phyloP scores from a whole-genome alignment of 2,113 vertebrate species.

The Micronycteris hirsuta region DNA sequence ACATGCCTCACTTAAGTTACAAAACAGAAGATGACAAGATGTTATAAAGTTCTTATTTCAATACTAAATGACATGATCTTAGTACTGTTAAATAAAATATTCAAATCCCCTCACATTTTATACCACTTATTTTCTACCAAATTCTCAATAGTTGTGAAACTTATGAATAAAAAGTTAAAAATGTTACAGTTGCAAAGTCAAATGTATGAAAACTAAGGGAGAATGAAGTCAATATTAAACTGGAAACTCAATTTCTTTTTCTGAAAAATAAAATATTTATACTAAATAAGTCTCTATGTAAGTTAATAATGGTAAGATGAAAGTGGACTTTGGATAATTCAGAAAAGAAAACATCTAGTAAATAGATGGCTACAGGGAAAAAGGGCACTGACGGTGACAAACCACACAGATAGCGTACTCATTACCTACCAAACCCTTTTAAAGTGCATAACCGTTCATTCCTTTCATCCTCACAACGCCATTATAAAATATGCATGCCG shows the following conservation, averaged over 20 bases:
- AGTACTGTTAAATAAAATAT: background rate
- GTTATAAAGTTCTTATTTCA: background rate
- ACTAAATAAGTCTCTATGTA: background rate
- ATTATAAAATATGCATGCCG: background rate
- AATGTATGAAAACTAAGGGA: background rate
- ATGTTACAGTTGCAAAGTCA: background rate
- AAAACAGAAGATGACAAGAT: background rate
- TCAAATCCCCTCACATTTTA: background rate
- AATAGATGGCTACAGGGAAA: background rate
- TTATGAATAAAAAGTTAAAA: background rate
- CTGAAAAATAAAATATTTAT: background rate
- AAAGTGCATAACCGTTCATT: accelerated
- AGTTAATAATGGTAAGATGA: background rate
- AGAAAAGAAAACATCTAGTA: background rate
- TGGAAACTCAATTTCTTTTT: background rate
- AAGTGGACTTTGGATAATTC: background rate
- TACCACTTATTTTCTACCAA: background rate
- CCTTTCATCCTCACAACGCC: background rate
- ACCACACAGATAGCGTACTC: accelerated
- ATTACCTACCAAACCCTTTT: background rate
- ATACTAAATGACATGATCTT: background rate
- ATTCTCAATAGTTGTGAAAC: background rate
- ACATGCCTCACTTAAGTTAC: background rate
- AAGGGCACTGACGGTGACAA: background rate
- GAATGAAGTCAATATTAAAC: background rate